Evolutionary conservation across 2,113 vertebrate genomes (phyloP), one percentile per base, ranked within the genome.

Genomic region (Scomber scombrus): DNA sequence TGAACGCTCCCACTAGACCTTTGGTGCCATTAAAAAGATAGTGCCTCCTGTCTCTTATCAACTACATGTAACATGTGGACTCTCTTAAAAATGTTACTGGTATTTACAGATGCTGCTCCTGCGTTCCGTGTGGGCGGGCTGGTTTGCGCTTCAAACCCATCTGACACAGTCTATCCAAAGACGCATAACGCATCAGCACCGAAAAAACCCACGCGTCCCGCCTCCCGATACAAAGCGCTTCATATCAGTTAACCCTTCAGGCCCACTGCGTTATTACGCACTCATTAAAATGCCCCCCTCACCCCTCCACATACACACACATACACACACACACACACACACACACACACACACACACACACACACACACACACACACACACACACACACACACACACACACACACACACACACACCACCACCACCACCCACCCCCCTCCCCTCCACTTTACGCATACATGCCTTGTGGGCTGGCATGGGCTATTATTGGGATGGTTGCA

Each of bases 181-280:
- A 91, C 93, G 85, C 92, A 91, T 80, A 90, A 87, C 84, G 92
- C 91, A 92, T 89, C 88, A 89, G 78, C 81, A 88, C 78, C 43
- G 84, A 66, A 85, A 85, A 86, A 93, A 79, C 94, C 93, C 93
- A 93, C 93, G 91, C 93, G 86, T 92, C 89, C 92, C 91, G 86
- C 90, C 91, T 93, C 88, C 88, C 78, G 71, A 79, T 71, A 82
- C 82, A 90, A 90, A 93, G 80, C 85, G 84, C 82, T 78, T 84
- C 86, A 84, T 72, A 81, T 86, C 81, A 43, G 85, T 93, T 95
- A 94, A 94, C 93, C 92, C 93, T 89, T 92, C 40, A 78, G 85
- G 84, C 70, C 15, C 85, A 85, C 80, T 78, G 89, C 88, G 85
- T 89, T 90, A 86, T 88, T 88, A 90, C 86, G 72, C 89, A 87